Base-by-base conservation (phyloP, 2,113 vertebrate species). In the Zapornia atra region DNA sequence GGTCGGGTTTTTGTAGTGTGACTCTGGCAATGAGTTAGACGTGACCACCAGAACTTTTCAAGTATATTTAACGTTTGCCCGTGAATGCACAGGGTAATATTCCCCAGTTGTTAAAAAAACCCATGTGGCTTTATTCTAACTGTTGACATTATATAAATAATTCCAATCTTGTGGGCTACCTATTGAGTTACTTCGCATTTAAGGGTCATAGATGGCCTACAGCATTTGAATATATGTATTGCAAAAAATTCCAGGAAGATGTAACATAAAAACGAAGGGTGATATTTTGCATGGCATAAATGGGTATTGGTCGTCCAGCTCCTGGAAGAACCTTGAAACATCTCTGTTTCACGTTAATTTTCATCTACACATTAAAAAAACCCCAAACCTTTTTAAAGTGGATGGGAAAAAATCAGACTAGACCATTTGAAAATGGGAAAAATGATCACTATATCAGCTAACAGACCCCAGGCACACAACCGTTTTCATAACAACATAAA, bases 11-110 rank as follows among this genome's bases (percentile, higher is more conserved):
- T 16, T n/a, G 28, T 11, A 16, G 8, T 9, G 7, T 8, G 22
- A 1, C 10, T 6, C 34, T 24, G 56, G 8, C 6, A 0, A 3
- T 15, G 61, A 25, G 20, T 6, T 33, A 17, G 7, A 33, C 38
- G 4, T 2, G 1, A 21, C 28, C 11, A 6, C 6, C 34, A 22
- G 13, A 36, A 22, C 5, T 11, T 68, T 40, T 6, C 51, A n/a
- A 34, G 31, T 17, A 15, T 15, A 10, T 59, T 93, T 87, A 20
- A 28, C 25, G 14, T 59, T 81, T 42, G 20, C n/a, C 15, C 14
- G 4, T 9, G 60, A 54, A 34, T 28, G 50, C 24, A 53, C 33
- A 56, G 25, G 20, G 60, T 28, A 19, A 53, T 14, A 42, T 16
- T 18, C 29, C 42, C 21, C 50, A 8, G 3, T 2, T 15, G 16